These are phyloP conservation scores for Synanceia verrucosa DNA, from an alignment of 2,797 vertebrate genomes.

Conservation along the genomic window DNA sequence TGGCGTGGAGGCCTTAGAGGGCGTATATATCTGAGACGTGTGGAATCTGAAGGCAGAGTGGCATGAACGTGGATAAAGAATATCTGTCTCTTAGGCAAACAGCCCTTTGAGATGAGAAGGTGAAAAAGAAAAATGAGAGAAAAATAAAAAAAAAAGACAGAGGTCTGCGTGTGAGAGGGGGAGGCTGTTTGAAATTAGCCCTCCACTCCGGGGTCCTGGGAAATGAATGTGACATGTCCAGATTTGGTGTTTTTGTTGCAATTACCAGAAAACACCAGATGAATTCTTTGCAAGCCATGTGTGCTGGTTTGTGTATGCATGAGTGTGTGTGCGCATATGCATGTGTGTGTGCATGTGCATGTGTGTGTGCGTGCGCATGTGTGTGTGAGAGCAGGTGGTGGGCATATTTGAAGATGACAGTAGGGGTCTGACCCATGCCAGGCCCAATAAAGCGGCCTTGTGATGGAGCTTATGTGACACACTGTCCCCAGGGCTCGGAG, in stretches of 20 bases:
- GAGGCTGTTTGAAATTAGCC: constrained; percentile 81
- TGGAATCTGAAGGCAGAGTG: constrained; percentile 79
- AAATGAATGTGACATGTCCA: constrained; percentile 82
- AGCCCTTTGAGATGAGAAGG: constrained; percentile 44
- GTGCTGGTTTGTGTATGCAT: constrained; percentile 62
- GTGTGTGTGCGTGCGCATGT: constrained; percentile 13
- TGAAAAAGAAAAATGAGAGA: constrained; percentile 17
- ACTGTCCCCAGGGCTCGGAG: constrained; percentile 71
- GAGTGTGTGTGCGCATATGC: constrained; percentile 55
- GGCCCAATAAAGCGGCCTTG: constrained; percentile 82
- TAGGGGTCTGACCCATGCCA: constrained; percentile 82
- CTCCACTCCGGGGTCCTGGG: constrained; percentile 71
- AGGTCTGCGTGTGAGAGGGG: constrained; percentile 49
- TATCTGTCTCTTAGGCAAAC: constrained; percentile 72
- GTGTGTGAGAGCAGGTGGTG: constrained; percentile 73
- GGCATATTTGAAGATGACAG: constrained; percentile 85
- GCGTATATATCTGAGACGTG: constrained; percentile 71
- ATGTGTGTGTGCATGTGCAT: constrained; percentile 41
- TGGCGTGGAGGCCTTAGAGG: constrained; percentile 55
- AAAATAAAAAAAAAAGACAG: constrained; percentile 50
- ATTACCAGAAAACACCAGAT: constrained; percentile 84
- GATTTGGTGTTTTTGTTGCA: constrained; percentile 84
- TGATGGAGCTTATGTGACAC: constrained; percentile 84
- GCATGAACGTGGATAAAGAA: constrained; percentile 57
- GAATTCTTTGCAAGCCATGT: constrained; percentile 79